phyloP scores from a whole-genome alignment of 2,888 invertebrate genomes.

The Sycophila texana region DNA sequence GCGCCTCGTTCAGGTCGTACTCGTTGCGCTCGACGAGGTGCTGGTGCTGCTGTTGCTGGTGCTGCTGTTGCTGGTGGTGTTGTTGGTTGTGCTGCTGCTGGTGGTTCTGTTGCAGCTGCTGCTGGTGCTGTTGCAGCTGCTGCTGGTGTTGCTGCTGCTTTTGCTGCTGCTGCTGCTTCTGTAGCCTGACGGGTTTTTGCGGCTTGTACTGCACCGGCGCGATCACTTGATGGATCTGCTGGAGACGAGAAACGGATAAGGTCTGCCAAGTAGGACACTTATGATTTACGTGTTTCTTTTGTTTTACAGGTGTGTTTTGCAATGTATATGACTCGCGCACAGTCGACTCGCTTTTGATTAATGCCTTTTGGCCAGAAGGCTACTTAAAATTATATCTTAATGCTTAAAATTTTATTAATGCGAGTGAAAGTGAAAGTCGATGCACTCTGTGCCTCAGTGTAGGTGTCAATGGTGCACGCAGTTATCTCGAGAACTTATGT shows the following conservation, averaged over 20 bases:
- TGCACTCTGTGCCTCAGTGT: too few species aligned
- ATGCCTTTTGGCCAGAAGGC: too few species aligned
- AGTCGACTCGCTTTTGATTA: too few species aligned
- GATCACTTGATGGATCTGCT: slow-evolving; percentile 53
- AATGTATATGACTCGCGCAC: too few species aligned
- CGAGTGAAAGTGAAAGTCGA: too few species aligned
- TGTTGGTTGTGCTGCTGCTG: slow-evolving; percentile 61
- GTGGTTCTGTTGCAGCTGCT: slow-evolving; percentile 53
- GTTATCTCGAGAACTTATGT: too few species aligned
- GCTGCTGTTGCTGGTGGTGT: slow-evolving; percentile 53
- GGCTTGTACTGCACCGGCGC: slow-evolving; percentile 62
- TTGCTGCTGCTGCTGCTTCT: slow-evolving; percentile 53
- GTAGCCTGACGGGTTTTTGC: slow-evolving; percentile 54
- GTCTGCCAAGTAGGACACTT: background rate
- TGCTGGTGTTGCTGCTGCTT: slow-evolving; percentile 51
- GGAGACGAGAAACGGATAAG: background rate
- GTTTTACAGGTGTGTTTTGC: too few species aligned
- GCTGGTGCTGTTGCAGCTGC: slow-evolving; percentile 60
- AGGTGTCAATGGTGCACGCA: too few species aligned
- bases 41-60: slow-evolving; percentile 49
- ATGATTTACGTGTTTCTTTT: too few species aligned
- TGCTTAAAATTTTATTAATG: too few species aligned
- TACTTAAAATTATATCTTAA: too few species aligned
- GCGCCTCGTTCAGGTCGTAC: slow-evolving; percentile 53
- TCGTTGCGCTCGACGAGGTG: slow-evolving; percentile 47